A percentile compares a stretch with the other conserved stretches of the same genome.
Conservation (phyloP, 2,888 invertebrate genomes). For the Troides aeacus region DNA sequence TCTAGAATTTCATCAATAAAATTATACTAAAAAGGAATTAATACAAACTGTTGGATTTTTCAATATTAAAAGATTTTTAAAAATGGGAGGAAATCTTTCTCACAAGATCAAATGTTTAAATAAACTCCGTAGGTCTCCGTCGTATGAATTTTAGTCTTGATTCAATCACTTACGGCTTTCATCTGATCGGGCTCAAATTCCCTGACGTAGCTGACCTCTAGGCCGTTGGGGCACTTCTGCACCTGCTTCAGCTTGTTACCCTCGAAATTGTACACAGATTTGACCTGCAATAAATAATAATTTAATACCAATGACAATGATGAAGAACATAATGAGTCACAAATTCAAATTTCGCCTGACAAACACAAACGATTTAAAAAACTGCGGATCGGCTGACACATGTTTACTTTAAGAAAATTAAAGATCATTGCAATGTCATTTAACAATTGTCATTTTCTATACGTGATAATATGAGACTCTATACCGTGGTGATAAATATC, state of each 20-base stretch:
- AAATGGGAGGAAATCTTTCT: too few species aligned
- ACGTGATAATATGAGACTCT: too few species aligned
- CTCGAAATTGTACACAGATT: background rate
- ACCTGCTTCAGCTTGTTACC: constrained; percentile 1
- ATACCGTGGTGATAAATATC: too few species aligned
- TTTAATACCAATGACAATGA: background rate
- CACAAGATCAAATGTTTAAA: too few species aligned
- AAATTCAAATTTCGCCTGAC: background rate
- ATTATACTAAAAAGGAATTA: too few species aligned
- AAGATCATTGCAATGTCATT: background rate
- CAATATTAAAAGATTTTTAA: too few species aligned
- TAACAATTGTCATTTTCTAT: too few species aligned
- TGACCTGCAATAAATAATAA: background rate
- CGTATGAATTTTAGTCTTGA: too few species aligned
- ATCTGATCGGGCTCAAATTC: background rate
- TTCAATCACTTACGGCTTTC: background rate
- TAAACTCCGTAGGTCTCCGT: too few species aligned
- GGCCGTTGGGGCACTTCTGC: background rate
- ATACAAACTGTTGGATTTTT: too few species aligned
- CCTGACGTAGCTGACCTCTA: background rate
- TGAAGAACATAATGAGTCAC: background rate
- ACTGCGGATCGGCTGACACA: background rate
- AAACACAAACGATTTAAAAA: background rate
- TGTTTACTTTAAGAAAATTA: background rate
- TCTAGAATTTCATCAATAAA: too few species aligned